Evolutionary conservation across 2,888 invertebrate genomes (phyloP).

Genomic region (Cordylochernes scorpioides): DNA sequence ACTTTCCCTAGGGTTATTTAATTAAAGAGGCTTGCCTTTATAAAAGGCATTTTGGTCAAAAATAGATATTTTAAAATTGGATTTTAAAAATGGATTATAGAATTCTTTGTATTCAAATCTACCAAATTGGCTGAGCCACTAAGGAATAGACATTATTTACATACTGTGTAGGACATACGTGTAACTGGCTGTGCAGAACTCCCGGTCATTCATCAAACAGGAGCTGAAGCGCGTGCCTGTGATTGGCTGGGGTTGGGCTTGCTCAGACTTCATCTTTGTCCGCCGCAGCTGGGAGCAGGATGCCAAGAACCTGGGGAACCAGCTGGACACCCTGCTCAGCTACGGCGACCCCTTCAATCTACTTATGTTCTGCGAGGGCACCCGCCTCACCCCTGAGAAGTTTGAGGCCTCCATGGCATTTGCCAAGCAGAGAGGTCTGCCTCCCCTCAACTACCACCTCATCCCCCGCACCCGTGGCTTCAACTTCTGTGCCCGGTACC

Average conservation of each 20-base stretch:
- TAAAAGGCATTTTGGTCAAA: too few species aligned
- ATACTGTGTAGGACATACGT: too few species aligned
- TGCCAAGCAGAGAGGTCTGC: constrained; percentile 55
- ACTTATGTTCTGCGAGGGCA: constrained; percentile 71
- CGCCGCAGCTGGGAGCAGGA: constrained; percentile 76
- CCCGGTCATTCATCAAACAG: too few species aligned
- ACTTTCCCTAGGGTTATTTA: too few species aligned
- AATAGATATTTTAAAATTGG: too few species aligned
- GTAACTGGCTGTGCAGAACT: too few species aligned
- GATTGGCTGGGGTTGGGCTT: constrained; percentile 88
- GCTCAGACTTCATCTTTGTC: constrained; percentile 75
- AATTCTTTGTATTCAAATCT: too few species aligned
- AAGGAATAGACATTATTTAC: too few species aligned
- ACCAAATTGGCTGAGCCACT: too few species aligned
- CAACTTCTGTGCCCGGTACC: constrained; percentile 48
- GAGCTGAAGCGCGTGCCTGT: constrained; percentile 61
- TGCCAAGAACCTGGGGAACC: constrained; percentile 45
- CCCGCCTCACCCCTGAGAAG: constrained; percentile 60
- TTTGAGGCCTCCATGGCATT: constrained; percentile 63
- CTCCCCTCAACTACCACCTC: constrained; percentile 58
- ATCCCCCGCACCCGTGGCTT: constrained; percentile 88
- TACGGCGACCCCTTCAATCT: constrained; percentile 62
- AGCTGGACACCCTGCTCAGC: constrained; percentile 50
- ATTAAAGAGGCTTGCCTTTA: too few species aligned
- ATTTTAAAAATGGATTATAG: too few species aligned